Evolutionary conservation across 2,113 vertebrate genomes (phyloP).

Genomic region (Bettongia penicillata): DNA sequence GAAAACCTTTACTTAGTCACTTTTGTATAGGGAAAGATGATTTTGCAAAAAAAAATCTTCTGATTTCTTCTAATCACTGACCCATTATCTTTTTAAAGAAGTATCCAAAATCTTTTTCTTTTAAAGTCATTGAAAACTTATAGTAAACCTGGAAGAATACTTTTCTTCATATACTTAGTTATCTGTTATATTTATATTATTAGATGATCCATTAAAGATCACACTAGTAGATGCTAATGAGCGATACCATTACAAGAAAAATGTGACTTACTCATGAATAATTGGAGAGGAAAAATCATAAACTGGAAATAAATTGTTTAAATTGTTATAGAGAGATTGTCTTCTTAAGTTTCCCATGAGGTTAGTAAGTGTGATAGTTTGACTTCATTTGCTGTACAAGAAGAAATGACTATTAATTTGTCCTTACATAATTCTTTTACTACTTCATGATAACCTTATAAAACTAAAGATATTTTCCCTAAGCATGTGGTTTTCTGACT

Average conservation of each 20-base stretch:
- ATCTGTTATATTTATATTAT: background rate
- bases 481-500: constrained; percentile 23
- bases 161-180: background rate
- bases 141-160: background rate
- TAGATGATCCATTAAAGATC: constrained; percentile 8
- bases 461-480: constrained; percentile 53
- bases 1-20: background rate
- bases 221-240: constrained; percentile 2
- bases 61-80: background rate
- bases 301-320: constrained; percentile 8
- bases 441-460: constrained; percentile 61
- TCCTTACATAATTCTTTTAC: constrained; percentile 15
- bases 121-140: background rate
- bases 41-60: background rate
- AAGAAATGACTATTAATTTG: constrained; percentile 51
- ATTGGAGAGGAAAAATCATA: constrained; percentile 9
- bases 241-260: constrained; percentile 1
- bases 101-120: background rate
- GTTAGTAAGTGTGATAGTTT: constrained; percentile 8
- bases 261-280: constrained; percentile 33
- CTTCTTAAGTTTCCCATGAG: constrained; percentile 11
- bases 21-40: constrained; percentile 30
- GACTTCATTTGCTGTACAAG: constrained; percentile 36
- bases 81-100: constrained; percentile 37
- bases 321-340: constrained; percentile 29